Percentiles rank a stretch among this genome's conserved stretches.
These are phyloP conservation scores for Cheilinus undulatus DNA, from an alignment of 2,113 vertebrate species.

Conservation along the genomic window DNA sequence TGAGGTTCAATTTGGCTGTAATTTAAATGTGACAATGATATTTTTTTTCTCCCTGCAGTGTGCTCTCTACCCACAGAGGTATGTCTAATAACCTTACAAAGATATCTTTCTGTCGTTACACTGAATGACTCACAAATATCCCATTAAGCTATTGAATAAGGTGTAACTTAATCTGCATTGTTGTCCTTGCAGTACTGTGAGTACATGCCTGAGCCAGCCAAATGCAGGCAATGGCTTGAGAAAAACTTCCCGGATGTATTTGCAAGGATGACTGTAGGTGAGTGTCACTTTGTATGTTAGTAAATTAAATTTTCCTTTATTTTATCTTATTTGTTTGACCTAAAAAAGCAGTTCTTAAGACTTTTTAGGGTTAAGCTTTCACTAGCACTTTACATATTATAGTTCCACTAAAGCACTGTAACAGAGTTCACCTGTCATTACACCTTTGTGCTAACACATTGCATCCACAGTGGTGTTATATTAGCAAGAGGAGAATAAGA, in stretches of 20 bases:
- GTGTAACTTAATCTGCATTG: background rate
- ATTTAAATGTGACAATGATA: background rate
- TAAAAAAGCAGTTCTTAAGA: too few relatives aligned
- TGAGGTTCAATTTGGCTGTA: background rate
- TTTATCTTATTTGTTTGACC: too few relatives aligned
- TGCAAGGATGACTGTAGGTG: conserved; percentile 96
- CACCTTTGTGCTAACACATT: too few relatives aligned
- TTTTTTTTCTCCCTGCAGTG: conserved; percentile 67
- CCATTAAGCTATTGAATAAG: background rate
- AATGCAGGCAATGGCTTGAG: conserved; percentile 98
- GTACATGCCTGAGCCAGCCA: conserved; percentile 98
- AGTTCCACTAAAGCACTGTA: too few relatives aligned
- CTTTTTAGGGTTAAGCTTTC: too few relatives aligned
- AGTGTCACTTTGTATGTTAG: conserved; percentile 57
- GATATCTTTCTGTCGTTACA: background rate
- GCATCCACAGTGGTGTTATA: too few relatives aligned
- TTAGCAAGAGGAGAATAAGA: too few relatives aligned
- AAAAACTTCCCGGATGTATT: conserved; percentile 99
- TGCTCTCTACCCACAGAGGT: conserved; percentile 88
- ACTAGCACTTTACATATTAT: too few relatives aligned
- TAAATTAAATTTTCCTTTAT: too few relatives aligned
- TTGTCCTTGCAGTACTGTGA: conserved; percentile 91
- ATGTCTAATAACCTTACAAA: conserved; percentile 23
- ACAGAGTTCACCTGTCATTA: too few relatives aligned
- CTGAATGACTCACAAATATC: background rate